Base-by-base conservation (phyloP, 2,888 invertebrate species). In the Eilema depressum region DNA sequence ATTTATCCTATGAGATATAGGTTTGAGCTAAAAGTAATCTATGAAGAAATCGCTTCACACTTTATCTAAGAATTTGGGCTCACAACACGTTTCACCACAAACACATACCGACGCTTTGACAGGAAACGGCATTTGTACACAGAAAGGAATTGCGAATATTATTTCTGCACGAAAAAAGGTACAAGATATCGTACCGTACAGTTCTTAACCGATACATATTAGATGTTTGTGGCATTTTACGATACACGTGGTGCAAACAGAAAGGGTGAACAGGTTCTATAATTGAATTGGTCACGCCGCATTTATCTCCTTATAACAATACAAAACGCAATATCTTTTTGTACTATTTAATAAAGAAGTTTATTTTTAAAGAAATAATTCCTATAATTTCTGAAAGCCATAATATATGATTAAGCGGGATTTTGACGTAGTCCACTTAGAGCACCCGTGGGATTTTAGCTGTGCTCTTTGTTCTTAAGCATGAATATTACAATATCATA, bases 91-190 rank as follows among this genome's bases (percentile, higher is more conserved):
- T 30, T 30, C 61, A 30, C 47, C 14, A 47, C 47, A 67, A 61
- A 60, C 61, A 67, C 30, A 30, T 67, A 67, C 67, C 61, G 26
- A 53, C 23, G 47, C 56, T 30, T 61, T n/a, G 28, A 61, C 28
- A 61, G 20, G 11, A 47, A 20, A 63, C 25, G 59, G 23, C 17
- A 68, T 62, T 53, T 60, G 20, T 30, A 53, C n/a, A 61, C 2
- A 47, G 25, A 30, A 56, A 63, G 28, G n/a, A 26, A 26, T 41
- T 11, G 41, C 37, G 33, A 53, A 53, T 53, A n/a, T 53, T 20
- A n/a, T 33, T 37, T 37, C 33, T 12, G 33, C 33, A 23, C 12
- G 12, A 25, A 25, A 59, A 25, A 3, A 59, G 23, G 59, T 59
- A 23, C 23, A 57, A 56, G 23, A 56, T 23, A 56, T 23, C 20